Conservation (phyloP, 1,140 invertebrate species). For the Caerostris extrusa region DNA sequence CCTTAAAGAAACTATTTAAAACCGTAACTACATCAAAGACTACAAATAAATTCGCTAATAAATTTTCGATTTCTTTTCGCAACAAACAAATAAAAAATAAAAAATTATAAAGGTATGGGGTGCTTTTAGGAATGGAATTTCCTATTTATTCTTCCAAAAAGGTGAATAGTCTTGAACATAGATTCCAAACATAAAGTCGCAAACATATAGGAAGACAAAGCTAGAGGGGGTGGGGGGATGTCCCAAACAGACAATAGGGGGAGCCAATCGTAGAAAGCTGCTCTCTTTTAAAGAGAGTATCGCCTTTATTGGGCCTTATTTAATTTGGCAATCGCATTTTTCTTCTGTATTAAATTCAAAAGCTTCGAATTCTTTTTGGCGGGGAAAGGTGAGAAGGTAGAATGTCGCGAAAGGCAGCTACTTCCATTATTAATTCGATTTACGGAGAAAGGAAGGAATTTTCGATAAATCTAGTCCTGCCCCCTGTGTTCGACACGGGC, state of each 20-base stretch:
- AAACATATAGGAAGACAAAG: not conserved
- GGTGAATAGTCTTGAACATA: slow-evolving; percentile 13
- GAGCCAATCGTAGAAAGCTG: not conserved
- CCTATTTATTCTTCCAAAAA: slow-evolving; percentile 26
- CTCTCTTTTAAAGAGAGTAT: slow-evolving; percentile 33
- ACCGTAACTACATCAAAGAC: slow-evolving; percentile 1
- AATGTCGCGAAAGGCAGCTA: slow-evolving; percentile 61
- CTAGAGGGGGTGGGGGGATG: not conserved
- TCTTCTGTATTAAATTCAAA: slow-evolving; percentile 69
- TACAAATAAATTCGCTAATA: not conserved
- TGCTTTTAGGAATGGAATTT: slow-evolving; percentile 34
- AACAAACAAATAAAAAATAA: not conserved
- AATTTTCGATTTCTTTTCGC: not conserved
- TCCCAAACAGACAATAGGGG: not conserved
- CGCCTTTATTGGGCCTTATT: slow-evolving; percentile 71
- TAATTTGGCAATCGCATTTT: slow-evolving; percentile 73
- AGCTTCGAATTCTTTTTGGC: not conserved
- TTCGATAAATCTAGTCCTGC: slow-evolving; percentile 19
- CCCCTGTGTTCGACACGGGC: slow-evolving; percentile 14
- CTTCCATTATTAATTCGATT: slow-evolving; percentile 75
- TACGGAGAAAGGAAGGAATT: slow-evolving; percentile 46
- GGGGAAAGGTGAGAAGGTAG: not conserved
- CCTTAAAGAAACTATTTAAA: not conserved
- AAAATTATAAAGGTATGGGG: not conserved
- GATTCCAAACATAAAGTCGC: slow-evolving; percentile 17